Base-by-base conservation (phyloP, 2,888 invertebrate genomes). In the Galerucella calmariensis region DNA sequence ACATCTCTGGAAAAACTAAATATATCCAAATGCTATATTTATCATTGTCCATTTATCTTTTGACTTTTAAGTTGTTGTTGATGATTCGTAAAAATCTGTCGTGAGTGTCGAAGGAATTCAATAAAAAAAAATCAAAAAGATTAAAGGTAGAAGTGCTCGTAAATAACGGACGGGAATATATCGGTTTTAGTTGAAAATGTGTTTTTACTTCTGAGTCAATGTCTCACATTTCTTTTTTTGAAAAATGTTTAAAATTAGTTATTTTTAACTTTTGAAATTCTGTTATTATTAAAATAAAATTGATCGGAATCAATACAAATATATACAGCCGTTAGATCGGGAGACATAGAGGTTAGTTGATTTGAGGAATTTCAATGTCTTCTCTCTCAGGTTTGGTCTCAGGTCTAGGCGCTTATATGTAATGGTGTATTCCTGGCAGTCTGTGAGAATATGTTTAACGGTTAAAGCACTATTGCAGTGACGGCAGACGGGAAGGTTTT, bases 21-120 rank as follows among this genome's bases (percentile, higher is more conserved):
- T 67, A 74, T 76, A 76, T 67, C 67, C 74, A 53, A 44, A 41
- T 65, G 44, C 72, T 74, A 76, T 74, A 74, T 76, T 63, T 75
- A 73, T 58, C 67, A 74, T 74, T 76, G 67, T 46, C 69, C 76
- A 72, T 76, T 72, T 69, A 76, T 76, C 69, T 73, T 69, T 56
- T 46, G 16, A 16, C 51, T 73, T 20, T 53, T 69, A 65, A 66
- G 65, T 69, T 67, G 66, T 66, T 66, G 67, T 66, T 74, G 69
- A 74, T 70, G 58, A 61, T 70, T 66, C 69, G 51, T 53, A 70
- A 74, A 71, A 63, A 66, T 71, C 65, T 20, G 69, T 66, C 65
- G 69, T 69, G 53, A 53, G 56, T 59, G 63, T 74, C 69, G 73
- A 69, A 69, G 74, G 66, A 70, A 51, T 65, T 74, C 70, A 67